Base-by-base conservation (phyloP, 2,797 vertebrate species). In the Arctocebus calabarensis region DNA sequence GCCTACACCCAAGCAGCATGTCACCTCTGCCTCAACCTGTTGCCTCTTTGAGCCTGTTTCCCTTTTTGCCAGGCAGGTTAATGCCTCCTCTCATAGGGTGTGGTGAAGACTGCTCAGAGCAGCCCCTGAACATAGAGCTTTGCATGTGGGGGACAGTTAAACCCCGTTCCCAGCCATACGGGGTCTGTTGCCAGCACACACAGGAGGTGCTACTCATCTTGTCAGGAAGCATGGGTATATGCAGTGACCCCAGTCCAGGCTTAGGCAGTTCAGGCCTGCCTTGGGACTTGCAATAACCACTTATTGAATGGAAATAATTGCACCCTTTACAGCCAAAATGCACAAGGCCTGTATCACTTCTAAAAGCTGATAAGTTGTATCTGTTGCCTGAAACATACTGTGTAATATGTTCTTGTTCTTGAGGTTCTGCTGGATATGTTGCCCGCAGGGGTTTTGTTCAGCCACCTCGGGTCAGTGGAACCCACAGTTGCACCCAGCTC, bases 41-140 rank as follows among this genome's bases (percentile, higher is more conserved):
- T 43, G 29, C 34, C 25, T 81, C 95, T 92, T 19, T 83, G 77
- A 94, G 45, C 75, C 70, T 97, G 82, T 96, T 88, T 98, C 84
- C 66, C 81, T 77, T 96, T 78, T 14, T 27, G 22, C 17, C 6
- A 5, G 25, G 7, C 45, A 2, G 16, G 16, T 7, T 66, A 8
- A n/a, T 66, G 32, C 64, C 64, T 66, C 16, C 9, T 12, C 37
- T 71, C 37, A 23, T 40, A 25, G 20, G 34, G 55, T 64, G 25
- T 2, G 2, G 19, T 12, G 17, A 78, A n/a, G n/a, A 9, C 61
- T 52, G 48, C 48, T 14, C 48, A 52, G 14, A 14, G 48, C 48
- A 52, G 48, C 48, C 48, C 48, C 48, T 52, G 48, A 52, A 16
- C 48, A 52, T 52, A 43, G 43, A 62, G 29, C 37, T 14, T 11